Conservation (phyloP, 2,888 invertebrate genomes). For the Drosophila birchii region DNA sequence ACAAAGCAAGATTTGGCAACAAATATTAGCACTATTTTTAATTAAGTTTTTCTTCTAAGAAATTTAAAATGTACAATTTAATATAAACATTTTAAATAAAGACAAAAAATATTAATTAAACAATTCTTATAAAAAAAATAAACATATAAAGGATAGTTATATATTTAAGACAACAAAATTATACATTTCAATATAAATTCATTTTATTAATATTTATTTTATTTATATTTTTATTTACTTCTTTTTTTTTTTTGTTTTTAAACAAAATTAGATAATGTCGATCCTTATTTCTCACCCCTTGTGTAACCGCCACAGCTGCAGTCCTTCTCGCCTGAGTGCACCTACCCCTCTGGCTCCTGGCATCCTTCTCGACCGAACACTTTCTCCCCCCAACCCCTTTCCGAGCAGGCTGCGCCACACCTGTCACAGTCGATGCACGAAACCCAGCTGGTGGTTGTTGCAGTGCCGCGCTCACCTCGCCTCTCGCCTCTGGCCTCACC, state of each 20-base stretch:
- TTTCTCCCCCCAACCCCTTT: background rate
- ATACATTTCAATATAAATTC: accelerated
- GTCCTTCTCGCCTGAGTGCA: conserved; percentile 15
- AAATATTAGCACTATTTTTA: background rate
- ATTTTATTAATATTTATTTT: background rate
- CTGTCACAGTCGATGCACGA: conserved; percentile 20
- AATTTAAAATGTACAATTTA: background rate
- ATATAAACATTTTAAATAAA: background rate
- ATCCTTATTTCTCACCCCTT: background rate
- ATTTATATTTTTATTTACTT: background rate
- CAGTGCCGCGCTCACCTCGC: background rate
- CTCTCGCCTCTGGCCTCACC: conserved; percentile 3
- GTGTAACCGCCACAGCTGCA: background rate
- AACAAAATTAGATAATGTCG: background rate
- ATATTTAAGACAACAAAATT: background rate
- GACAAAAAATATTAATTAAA: no score
- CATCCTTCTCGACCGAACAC: background rate
- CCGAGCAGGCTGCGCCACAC: conserved; percentile 15
- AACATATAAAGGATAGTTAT: background rate
- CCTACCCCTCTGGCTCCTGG: conserved; percentile 7
- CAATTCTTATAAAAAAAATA: background rate
- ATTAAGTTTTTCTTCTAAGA: background rate
- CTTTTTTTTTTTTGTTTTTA: background rate
- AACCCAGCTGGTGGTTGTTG: conserved; percentile 21
- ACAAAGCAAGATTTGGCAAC: no score